Evolutionary conservation across 2,113 vertebrate species (phyloP).

Genomic region (Lethenteron camtschaticum): DNA sequence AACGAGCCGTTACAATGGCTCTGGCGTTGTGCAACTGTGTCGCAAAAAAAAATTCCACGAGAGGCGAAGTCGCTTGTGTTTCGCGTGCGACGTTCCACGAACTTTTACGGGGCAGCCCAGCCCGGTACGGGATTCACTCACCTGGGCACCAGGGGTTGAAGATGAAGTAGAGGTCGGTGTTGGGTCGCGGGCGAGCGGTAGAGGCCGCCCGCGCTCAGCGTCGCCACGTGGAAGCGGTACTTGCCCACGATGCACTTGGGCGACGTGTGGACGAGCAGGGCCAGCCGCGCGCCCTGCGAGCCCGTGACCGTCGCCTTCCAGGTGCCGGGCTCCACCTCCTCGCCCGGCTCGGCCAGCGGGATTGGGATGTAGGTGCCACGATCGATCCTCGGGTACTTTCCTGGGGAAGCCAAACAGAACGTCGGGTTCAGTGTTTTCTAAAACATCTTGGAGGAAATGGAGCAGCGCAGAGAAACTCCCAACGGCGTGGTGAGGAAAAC

Average conservation of each 20-base stretch:
- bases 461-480: no score
- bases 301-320: conserved; percentile 43
- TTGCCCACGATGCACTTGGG: conserved; percentile 54
- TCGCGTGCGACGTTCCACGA: no score
- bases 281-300: conserved; percentile 23
- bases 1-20: no score
- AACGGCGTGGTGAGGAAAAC: no score
- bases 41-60: no score
- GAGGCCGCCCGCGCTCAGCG: conserved; percentile 52
- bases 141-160: conserved; percentile 78
- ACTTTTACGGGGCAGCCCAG: no score
- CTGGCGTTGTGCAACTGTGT: no score
- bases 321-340: conserved; percentile 21
- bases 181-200: conserved; percentile 35
- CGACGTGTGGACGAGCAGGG: conserved; percentile 39
- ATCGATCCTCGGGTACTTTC: conserved; percentile 50
- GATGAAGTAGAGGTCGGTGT: conserved; percentile 45
- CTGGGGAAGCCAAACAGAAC: conserved; percentile 18
- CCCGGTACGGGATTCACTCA: conserved; percentile 12
- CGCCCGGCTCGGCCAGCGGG: conserved; percentile 21
- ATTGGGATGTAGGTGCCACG: conserved; percentile 69
- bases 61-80: no score
- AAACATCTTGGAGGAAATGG: not conserved
- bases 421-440: not conserved
- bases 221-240: conserved; percentile 52